These are phyloP conservation scores for Trachelus tabidus DNA, from an alignment of 2,888 invertebrate genomes.

Conservation along the genomic window DNA sequence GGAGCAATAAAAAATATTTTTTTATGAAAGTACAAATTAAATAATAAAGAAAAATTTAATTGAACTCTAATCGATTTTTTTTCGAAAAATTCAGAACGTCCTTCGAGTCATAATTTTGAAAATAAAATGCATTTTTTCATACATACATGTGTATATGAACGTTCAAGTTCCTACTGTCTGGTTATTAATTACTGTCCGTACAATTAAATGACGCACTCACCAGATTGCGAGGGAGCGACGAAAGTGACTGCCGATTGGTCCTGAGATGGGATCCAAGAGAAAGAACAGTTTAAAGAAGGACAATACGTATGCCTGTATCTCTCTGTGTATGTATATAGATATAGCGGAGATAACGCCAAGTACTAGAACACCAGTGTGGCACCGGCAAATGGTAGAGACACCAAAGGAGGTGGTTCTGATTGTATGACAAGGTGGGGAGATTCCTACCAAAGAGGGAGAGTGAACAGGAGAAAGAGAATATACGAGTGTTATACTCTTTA, in stretches of 20 bases:
- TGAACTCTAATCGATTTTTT: too few species aligned
- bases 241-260: not conserved
- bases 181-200: not conserved
- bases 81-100: too few species aligned
- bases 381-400: not conserved
- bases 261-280: not conserved
- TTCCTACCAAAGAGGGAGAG: constrained; percentile 26
- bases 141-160: too few species aligned
- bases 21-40: not conserved
- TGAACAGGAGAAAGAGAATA: constrained; percentile 22
- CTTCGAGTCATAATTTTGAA: too few species aligned
- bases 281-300: not conserved
- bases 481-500: constrained; percentile 18
- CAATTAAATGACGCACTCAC: not conserved
- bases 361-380: not conserved
- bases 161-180: not conserved
- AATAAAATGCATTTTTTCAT: too few species aligned
- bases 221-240: too few species aligned
- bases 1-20: not conserved
- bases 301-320: not conserved
- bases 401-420: not conserved
- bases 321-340: not conserved
- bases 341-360: not conserved
- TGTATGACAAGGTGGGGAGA: constrained; percentile 11
- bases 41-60: too few species aligned